Conservation (phyloP, 2,113 vertebrate genomes). For the Chauna torquata region DNA sequence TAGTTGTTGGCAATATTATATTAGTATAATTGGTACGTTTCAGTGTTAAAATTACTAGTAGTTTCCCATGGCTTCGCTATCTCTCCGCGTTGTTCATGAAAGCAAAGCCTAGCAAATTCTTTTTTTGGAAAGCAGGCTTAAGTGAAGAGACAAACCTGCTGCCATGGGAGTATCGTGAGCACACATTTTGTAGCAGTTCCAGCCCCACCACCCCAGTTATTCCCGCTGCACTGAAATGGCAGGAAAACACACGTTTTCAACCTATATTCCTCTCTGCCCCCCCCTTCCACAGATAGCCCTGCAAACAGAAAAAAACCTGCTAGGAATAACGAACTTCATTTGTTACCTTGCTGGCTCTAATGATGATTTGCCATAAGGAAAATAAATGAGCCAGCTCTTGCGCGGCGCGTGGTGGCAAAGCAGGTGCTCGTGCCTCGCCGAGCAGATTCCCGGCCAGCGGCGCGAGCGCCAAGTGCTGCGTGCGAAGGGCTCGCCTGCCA, state of each 20-base stretch:
- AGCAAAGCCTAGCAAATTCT: neutral
- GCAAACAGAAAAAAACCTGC: neutral
- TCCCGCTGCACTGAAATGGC: neutral
- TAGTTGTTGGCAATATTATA: neutral
- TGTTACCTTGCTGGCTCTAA: neutral
- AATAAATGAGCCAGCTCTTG: neutral
- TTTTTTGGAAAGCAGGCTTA: neutral
- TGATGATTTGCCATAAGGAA: neutral
- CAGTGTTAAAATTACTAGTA: neutral
- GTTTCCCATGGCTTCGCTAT: neutral
- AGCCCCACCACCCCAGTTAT: neutral
- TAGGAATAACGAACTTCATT: neutral
- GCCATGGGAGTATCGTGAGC: accelerated
- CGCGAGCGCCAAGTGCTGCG: neutral
- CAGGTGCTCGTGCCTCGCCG: neutral
- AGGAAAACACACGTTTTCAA: neutral
- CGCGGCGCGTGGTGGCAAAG: neutral
- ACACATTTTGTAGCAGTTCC: neutral
- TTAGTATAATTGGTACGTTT: neutral
- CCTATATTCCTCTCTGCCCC: neutral
- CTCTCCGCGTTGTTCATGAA: neutral
- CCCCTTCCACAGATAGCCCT: neutral
- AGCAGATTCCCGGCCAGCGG: neutral
- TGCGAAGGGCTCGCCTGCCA: neutral
- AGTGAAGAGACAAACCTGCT: neutral